Base-by-base conservation (phyloP, 2,888 invertebrate genomes). In the Drosophila mettleri region DNA sequence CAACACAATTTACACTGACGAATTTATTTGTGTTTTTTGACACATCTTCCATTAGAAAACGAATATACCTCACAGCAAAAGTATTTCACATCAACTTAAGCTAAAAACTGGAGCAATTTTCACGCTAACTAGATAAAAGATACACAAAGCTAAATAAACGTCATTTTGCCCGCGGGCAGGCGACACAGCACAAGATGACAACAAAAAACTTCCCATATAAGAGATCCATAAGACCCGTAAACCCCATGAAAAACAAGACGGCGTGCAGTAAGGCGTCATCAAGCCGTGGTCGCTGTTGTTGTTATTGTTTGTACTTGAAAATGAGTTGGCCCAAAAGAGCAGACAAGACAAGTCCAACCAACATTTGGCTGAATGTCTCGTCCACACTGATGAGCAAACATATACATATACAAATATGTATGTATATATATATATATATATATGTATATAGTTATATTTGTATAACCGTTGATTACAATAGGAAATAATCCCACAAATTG, bases 401-500 rank as follows among this genome's bases (percentile, higher is more conserved):
- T 10, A n/a, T 22, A 20, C n/a, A 29, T 14, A 14, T 9, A 27
- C 6, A n/a, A n/a, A 20, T 10, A 29, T 14, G 9, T 9, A 12
- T 9, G 16, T 34, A 16, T 36, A 22, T 18, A 2, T 14, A 12
- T 2, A 10, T 31, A 22, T 39, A 1, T 29, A 31, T 6, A 20
- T 24, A 12, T 24, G n/a, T 39, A 7, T n/a, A 1, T 12, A 7
- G 12, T 4, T 33, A 2, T 41, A 18, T 43, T 79, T 74, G 53
- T 64, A 78, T 73, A 74, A 73, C 38, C 76, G 74, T 69, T 86
- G 80, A 89, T 89, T 89, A 89, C 88, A 88, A 88, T 89, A 85
- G 88, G 81, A 89, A 88, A 89, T 88, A 88, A 89, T 86, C 81
- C 81, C 86, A 89, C 88, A 89, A 89, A 88, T 89, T 83, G 83